phyloP scores from a whole-genome alignment of 1,140 invertebrate genomes.

The Thalassaphorura encarpata region DNA sequence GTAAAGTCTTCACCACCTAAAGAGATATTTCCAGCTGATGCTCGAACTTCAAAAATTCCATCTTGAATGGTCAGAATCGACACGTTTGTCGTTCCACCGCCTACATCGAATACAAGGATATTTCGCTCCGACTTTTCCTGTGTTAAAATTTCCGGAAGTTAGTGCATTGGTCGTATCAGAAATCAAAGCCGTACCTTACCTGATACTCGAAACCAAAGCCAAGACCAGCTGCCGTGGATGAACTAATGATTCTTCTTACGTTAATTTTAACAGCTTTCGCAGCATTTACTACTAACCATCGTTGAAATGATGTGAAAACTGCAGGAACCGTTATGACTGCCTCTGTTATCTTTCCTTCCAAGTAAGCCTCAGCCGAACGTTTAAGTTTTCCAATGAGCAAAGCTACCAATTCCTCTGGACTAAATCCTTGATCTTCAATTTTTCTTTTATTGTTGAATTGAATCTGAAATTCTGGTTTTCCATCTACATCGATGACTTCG shows the following conservation, averaged over 20 bases:
- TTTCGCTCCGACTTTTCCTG: constrained; percentile 24
- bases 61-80: constrained; percentile 30
- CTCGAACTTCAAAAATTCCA: constrained; percentile 39
- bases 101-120: constrained; percentile 35
- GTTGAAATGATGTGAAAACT: constrained; percentile 41
- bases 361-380: constrained; percentile 19
- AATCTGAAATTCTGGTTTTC: constrained; percentile 40
- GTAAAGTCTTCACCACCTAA: constrained; percentile 49
- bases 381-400: constrained; percentile 44
- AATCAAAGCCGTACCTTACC: too few species aligned
- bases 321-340: constrained; percentile 42
- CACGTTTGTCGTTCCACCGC: constrained; percentile 39
- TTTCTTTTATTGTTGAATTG: constrained; percentile 41
- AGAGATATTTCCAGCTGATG: constrained; percentile 52
- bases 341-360: constrained; percentile 37
- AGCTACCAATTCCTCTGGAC: constrained; percentile 44
- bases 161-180: too few species aligned
- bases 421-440: not conserved
- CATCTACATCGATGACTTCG: constrained; percentile 35
- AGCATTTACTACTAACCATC: constrained; percentile 35
- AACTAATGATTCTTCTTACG: constrained; percentile 40
- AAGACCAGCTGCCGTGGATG: constrained; percentile 39
- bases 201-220: too few species aligned
- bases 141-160: constrained; percentile 38
- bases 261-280: constrained; percentile 36